Conservation (phyloP, 2,797 vertebrate genomes). For the Novumbra hubbsi region DNA sequence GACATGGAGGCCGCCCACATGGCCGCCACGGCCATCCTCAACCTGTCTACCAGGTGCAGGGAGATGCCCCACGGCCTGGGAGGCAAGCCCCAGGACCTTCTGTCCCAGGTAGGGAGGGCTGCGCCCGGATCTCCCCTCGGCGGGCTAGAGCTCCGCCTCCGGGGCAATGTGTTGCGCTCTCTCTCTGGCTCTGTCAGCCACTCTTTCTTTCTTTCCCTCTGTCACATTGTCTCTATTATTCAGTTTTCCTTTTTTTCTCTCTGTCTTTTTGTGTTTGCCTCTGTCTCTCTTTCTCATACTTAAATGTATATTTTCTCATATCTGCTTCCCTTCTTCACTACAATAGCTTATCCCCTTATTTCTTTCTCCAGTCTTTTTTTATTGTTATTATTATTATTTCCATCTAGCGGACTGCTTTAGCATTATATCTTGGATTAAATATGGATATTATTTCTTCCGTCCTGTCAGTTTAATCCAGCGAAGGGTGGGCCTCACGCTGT, state of each 20-base stretch:
- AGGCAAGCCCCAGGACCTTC: constrained; percentile 88
- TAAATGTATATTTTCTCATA: neutral
- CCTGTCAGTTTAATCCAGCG: neutral
- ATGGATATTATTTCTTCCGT: neutral
- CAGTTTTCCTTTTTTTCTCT: neutral
- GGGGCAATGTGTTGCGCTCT: neutral
- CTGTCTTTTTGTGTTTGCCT: too few relatives aligned
- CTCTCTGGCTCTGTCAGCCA: constrained; percentile 13
- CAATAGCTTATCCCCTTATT: neutral
- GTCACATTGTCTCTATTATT: neutral
- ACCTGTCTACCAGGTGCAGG: constrained; percentile 95
- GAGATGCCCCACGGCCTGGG: constrained; percentile 94
- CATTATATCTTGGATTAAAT: neutral
- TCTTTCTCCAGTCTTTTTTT: neutral
- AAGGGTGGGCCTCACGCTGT: neutral
- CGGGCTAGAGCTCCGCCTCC: constrained; percentile 8
- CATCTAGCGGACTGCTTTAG: neutral
- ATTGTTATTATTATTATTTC: neutral
- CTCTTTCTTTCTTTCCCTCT: neutral
- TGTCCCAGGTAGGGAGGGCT: constrained; percentile 79
- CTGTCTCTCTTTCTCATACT: neutral
- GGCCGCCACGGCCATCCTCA: constrained; percentile 97
- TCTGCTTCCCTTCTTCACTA: neutral
- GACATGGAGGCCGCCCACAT: constrained; percentile 98
- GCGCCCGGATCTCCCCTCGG: neutral